Base-by-base conservation (phyloP, 2,113 vertebrate genomes). In the Spilogale gracilis region DNA sequence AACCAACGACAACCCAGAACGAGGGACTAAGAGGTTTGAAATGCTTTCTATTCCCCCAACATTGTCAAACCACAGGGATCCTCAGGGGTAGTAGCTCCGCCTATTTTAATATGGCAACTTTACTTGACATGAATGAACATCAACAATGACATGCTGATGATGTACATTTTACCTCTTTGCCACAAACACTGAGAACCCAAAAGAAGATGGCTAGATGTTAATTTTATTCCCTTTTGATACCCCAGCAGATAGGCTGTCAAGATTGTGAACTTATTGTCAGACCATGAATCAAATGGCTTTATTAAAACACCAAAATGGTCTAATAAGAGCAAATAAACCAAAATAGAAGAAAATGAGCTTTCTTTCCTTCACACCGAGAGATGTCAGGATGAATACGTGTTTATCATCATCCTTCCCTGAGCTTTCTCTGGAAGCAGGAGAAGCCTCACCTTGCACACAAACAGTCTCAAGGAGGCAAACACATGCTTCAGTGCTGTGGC, bases 401-500 rank as follows among this genome's bases (percentile, higher is more conserved):
- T 52, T 32, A 43, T 27, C 50, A n/a, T 16, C 23, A 71, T 10
- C 27, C 20, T 30, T 52, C 52, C 21, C 32, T 27, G 82, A 81
- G 23, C 2, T 82, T 58, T 91, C 11, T 2, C 25, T 0, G 56
- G 52, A 58, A 52, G 4, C 48, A 18, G 71, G 27, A 2, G 43
- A n/a, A 32, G 5, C 0, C 79, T 98, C 98, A 99, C 99, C 99
- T 99, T 99, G 98, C 99, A 99, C 7, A 99, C 99, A 98, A 99
- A 99, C 92, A 99, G 98, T 65, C 99, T 99, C 21, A 99, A 98
- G 32, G 99, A 99, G 93, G 99, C 99, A 96, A 99, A 99, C 88
- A 99, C 98, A 0, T 99, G 99, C 52, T 99, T 99, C 85, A 99
- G 99, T 0, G 99, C 99, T 81, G 98, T 97, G 56, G 99, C 99